phyloP scores from a whole-genome alignment of 2,797 vertebrate genomes.

The Trematomus bernacchii region DNA sequence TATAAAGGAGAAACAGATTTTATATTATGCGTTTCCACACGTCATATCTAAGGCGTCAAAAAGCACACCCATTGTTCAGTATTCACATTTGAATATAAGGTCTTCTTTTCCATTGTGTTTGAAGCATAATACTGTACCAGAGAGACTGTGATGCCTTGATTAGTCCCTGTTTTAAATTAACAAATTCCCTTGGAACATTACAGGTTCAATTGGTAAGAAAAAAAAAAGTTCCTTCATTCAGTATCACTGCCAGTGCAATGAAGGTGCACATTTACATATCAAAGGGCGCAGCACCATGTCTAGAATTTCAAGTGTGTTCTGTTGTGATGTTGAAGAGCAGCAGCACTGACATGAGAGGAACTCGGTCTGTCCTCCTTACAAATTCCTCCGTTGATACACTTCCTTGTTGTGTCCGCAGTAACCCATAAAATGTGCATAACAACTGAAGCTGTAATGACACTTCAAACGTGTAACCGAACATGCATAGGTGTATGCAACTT shows the following conservation, averaged over 20 bases:
- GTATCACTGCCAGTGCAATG: conserved; percentile 81
- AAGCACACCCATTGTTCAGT: conserved; percentile 30
- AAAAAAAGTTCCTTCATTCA: conserved; percentile 77
- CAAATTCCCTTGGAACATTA: conserved; percentile 70
- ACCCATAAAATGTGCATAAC: conserved; percentile 41
- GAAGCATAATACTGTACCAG: conserved; percentile 50
- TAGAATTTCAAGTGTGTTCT: conserved; percentile 85
- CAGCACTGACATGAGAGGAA: conserved; percentile 80
- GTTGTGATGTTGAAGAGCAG: conserved; percentile 85
- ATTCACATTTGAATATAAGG: conserved; percentile 20
- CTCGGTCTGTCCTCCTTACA: conserved; percentile 75
- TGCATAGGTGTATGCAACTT: conserved; percentile 26
- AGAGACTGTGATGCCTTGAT: conserved; percentile 63
- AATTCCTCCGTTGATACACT: conserved; percentile 67
- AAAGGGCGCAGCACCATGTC: conserved; percentile 79
- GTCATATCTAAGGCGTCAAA: conserved; percentile 29
- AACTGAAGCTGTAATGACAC: conserved; percentile 49
- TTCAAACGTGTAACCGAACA: conserved; percentile 51
- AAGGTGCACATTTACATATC: conserved; percentile 89
- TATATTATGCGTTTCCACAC: conserved; percentile 25
- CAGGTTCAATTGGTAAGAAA: conserved; percentile 64
- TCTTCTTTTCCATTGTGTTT: conserved; percentile 18
- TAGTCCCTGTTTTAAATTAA: conserved; percentile 68
- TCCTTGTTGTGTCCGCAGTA: conserved; percentile 68
- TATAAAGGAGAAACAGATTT: conserved; percentile 37